phyloP scores from a whole-genome alignment of 2,113 vertebrate species.

The Cochlearius cochlearius region DNA sequence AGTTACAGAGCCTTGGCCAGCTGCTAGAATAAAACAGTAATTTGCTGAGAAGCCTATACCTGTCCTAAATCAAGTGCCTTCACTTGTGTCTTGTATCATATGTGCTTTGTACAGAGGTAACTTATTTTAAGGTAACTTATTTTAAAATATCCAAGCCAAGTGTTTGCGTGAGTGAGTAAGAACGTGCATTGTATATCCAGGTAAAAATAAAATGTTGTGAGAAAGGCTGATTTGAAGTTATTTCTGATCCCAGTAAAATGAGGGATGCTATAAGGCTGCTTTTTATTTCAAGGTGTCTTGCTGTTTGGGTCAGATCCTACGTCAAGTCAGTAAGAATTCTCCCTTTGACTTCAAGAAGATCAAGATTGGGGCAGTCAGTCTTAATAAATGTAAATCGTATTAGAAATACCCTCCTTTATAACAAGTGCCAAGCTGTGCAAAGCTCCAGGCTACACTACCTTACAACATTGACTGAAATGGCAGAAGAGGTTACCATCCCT shows the following conservation, averaged over 20 bases:
- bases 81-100: background rate
- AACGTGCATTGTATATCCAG: background rate
- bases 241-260: background rate
- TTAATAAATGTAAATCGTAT: constrained; percentile 54
- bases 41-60: background rate
- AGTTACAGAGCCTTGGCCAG: background rate
- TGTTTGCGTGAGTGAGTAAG: background rate
- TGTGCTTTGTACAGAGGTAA: background rate
- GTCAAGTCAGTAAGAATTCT: constrained; percentile 16
- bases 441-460: constrained; percentile 38
- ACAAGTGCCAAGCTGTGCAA: constrained; percentile 33
- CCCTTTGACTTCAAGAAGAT: background rate
- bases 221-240: background rate
- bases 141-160: background rate
- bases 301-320: background rate
- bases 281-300: background rate
- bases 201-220: background rate
- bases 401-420: constrained; percentile 47
- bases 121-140: background rate
- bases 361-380: constrained; percentile 8
- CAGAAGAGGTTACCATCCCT: constrained; percentile 31
- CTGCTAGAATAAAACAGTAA: background rate
- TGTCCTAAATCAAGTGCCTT: background rate
- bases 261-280: background rate
- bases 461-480: constrained; percentile 33